Evolutionary conservation across 2,113 vertebrate genomes (phyloP).

Genomic region (Lophius piscatorius): DNA sequence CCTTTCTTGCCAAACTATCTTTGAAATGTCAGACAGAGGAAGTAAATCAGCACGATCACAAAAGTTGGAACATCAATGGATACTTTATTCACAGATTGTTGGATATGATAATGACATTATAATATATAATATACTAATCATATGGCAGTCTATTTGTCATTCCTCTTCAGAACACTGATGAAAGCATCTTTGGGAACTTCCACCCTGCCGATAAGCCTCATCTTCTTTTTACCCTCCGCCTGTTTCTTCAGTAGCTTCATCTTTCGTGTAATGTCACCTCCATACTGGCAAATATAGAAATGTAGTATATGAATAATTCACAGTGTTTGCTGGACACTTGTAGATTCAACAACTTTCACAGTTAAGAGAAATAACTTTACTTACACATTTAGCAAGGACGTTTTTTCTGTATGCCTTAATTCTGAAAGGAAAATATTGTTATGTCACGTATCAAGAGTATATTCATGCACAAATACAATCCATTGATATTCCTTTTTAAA

Average conservation of each 20-base stretch:
- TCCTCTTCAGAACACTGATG: constrained; percentile 88
- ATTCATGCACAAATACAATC: background rate
- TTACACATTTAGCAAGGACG: constrained; percentile 97
- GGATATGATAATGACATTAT: background rate
- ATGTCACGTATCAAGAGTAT: background rate
- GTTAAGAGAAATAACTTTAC: constrained; percentile 60
- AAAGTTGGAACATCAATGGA: background rate
- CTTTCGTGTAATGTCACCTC: constrained; percentile 95
- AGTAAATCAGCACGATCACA: constrained; percentile 12
- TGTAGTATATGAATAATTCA: background rate
- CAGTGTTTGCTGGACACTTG: background rate
- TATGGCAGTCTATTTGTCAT: constrained; percentile 50
- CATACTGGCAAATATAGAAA: constrained; percentile 81
- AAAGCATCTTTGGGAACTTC: constrained; percentile 95
- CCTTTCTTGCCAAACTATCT: background rate
- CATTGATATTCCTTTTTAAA: background rate
- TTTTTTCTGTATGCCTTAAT: constrained; percentile 95
- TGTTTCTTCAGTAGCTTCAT: constrained; percentile 97
- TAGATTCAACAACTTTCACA: background rate
- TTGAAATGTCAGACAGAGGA: background rate
- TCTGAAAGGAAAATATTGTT: constrained; percentile 76
- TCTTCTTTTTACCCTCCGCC: constrained; percentile 92
- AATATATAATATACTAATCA: background rate
- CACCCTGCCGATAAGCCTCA: constrained; percentile 91
- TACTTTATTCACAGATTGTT: constrained; percentile 44